Evolutionary conservation across 92 coral and sea anemone species (phyloP).

Genomic region (Actinernus sp.): DNA sequence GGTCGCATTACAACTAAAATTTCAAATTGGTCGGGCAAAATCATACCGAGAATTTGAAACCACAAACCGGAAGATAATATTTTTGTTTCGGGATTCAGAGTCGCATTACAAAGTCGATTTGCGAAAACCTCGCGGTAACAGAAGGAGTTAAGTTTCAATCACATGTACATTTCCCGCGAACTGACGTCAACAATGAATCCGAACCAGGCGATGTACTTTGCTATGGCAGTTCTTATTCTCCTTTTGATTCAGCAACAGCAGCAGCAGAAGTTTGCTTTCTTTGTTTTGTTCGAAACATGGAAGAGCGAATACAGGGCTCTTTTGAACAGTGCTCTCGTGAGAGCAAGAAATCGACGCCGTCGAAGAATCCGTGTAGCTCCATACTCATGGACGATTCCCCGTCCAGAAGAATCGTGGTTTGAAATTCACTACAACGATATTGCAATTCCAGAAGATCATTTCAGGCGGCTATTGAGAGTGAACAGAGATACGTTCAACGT

Average conservation of each 20-base stretch:
- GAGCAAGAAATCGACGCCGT: slow-evolving; percentile 13
- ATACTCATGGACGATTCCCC: slow-evolving; percentile 19
- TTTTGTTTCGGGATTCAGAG: too few relatives aligned
- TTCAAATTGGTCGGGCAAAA: too few relatives aligned
- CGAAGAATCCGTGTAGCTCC: slow-evolving; percentile 8
- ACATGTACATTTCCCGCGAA: too few relatives aligned
- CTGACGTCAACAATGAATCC: too few relatives aligned
- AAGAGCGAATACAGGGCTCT: slow-evolving; percentile 4
- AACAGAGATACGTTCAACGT: slow-evolving; percentile 13
- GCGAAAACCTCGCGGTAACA: too few relatives aligned
- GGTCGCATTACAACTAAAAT: too few relatives aligned
- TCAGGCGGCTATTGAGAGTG: slow-evolving; percentile 14
- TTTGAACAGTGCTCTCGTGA: slow-evolving; percentile 4
- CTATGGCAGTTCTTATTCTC: not conserved
- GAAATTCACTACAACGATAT: slow-evolving; percentile 39
- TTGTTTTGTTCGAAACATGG: slow-evolving; percentile 7
- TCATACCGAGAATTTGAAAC: too few relatives aligned
- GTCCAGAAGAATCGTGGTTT: slow-evolving; percentile 51
- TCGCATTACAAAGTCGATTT: too few relatives aligned
- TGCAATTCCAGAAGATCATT: slow-evolving; percentile 31
- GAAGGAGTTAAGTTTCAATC: too few relatives aligned
- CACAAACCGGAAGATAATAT: too few relatives aligned
- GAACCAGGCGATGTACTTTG: slow-evolving; percentile 2
- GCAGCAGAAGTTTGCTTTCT: slow-evolving; percentile 2
- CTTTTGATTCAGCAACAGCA: slow-evolving; percentile 1